phyloP scores from a whole-genome alignment of 2,888 invertebrate species.

The Hypena proboscidalis region DNA sequence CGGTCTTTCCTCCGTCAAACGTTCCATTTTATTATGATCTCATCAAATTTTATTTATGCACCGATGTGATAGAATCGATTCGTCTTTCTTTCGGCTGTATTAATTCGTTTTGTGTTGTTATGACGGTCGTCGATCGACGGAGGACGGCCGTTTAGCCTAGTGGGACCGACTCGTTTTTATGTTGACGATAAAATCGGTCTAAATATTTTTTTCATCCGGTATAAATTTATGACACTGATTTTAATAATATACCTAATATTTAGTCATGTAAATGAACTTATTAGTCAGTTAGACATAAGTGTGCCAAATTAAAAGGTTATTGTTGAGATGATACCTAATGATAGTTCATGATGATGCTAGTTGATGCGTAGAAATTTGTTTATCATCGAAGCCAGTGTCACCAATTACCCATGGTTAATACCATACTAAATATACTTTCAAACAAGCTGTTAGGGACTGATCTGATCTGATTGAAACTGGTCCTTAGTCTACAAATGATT shows the following conservation, averaged over 20 bases:
- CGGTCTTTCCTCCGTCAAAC: constrained; percentile 24
- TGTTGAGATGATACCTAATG: too few species aligned
- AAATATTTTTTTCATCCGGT: constrained; percentile 35
- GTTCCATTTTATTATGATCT: constrained; percentile 44
- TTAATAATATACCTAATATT: constrained; percentile 29
- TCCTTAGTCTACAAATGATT: too few species aligned
- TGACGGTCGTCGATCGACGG: constrained; percentile 21
- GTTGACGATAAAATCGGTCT: constrained; percentile 18
- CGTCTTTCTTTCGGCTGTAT: constrained; percentile 40
- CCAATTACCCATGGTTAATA: too few species aligned
- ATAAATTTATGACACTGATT: constrained; percentile 31
- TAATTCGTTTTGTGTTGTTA: constrained; percentile 44
- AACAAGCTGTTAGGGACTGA: too few species aligned
- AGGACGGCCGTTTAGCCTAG: constrained; percentile 15
- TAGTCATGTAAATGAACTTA: constrained; percentile 17
- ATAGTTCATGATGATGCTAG: too few species aligned
- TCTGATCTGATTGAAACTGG: too few species aligned
- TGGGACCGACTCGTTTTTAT: constrained; percentile 7
- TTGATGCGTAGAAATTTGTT: too few species aligned
- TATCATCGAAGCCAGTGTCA: too few species aligned
- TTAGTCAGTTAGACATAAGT: too few species aligned
- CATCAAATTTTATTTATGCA: constrained; percentile 45
- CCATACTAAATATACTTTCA: too few species aligned
- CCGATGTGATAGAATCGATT: constrained; percentile 41
- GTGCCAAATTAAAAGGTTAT: too few species aligned